phyloP scores from a whole-genome alignment of 2,797 vertebrate species.

The Epinephelus malabaricus region DNA sequence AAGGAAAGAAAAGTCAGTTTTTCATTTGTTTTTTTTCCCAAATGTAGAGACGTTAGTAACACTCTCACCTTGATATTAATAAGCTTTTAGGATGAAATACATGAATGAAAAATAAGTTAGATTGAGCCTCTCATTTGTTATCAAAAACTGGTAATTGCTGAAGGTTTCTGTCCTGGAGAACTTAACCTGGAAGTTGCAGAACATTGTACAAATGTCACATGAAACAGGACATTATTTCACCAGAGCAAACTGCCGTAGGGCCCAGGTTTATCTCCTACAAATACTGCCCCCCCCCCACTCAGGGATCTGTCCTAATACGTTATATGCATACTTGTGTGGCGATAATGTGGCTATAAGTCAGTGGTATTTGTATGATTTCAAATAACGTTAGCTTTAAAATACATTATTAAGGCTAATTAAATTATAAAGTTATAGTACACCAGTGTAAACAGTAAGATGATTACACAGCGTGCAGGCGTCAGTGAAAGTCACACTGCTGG shows the following conservation, averaged over 20 bases:
- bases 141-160: slow-evolving; percentile 53
- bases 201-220: slow-evolving; percentile 69
- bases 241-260: slow-evolving; percentile 45
- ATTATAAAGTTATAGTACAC: slow-evolving; percentile 41
- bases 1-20: not conserved
- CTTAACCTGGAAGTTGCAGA: slow-evolving; percentile 57
- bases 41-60: not conserved
- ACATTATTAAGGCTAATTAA: slow-evolving; percentile 49
- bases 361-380: slow-evolving; percentile 50
- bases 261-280: slow-evolving; percentile 74
- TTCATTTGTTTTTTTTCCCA: not conserved
- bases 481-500: slow-evolving; percentile 61
- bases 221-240: slow-evolving; percentile 65
- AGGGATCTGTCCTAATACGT: slow-evolving; percentile 68
- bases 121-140: slow-evolving; percentile 47
- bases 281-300: slow-evolving; percentile 69
- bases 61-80: slow-evolving; percentile 27
- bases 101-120: slow-evolving; percentile 10
- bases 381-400: slow-evolving; percentile 43
- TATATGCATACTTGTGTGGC: slow-evolving; percentile 57
- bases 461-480: slow-evolving; percentile 10
- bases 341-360: slow-evolving; percentile 65
- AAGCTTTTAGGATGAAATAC: slow-evolving; percentile 13
- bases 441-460: slow-evolving; percentile 43
- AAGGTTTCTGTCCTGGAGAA: slow-evolving; percentile 57